Conservation (phyloP, 2,888 invertebrate species). For the Morpho achilles region DNA sequence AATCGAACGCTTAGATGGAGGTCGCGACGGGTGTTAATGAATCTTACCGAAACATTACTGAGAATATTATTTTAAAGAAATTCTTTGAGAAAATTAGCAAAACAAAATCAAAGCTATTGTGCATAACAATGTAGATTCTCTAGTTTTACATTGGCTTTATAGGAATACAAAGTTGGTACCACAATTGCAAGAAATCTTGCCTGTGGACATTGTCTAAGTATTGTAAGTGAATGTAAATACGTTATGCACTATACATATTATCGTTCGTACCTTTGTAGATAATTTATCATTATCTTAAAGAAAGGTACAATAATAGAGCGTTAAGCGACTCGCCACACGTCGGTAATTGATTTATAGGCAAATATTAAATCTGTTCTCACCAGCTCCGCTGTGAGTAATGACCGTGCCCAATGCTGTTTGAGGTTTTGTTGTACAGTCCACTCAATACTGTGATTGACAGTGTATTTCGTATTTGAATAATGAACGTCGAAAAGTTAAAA, state of each 20-base stretch:
- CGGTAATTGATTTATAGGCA: conserved; percentile 74
- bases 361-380: conserved; percentile 75
- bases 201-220: conserved; percentile 18
- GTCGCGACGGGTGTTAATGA: conserved; percentile 58
- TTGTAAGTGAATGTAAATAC: conserved; percentile 25
- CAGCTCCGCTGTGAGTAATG: conserved; percentile 60
- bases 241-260: conserved; percentile 16
- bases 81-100: not conserved
- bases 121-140: too few species aligned
- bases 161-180: conserved; percentile 10
- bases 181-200: conserved; percentile 20
- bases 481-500: conserved; percentile 12
- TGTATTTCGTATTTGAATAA: conserved; percentile 20
- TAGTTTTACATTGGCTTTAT: conserved; percentile 6
- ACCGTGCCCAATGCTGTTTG: conserved; percentile 50
- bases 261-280: conserved; percentile 27
- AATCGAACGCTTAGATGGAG: conserved; percentile 50
- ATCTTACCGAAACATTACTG: conserved; percentile 17
- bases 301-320: conserved; percentile 60
- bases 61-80: conserved; percentile 6
- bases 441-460: conserved; percentile 50
- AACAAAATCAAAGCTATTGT: not conserved
- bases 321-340: conserved; percentile 57
- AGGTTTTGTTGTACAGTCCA: conserved; percentile 52
- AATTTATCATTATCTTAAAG: conserved; percentile 56